Evolutionary conservation across 1,140 invertebrate species (phyloP).

Genomic region (Neelides sp.): DNA sequence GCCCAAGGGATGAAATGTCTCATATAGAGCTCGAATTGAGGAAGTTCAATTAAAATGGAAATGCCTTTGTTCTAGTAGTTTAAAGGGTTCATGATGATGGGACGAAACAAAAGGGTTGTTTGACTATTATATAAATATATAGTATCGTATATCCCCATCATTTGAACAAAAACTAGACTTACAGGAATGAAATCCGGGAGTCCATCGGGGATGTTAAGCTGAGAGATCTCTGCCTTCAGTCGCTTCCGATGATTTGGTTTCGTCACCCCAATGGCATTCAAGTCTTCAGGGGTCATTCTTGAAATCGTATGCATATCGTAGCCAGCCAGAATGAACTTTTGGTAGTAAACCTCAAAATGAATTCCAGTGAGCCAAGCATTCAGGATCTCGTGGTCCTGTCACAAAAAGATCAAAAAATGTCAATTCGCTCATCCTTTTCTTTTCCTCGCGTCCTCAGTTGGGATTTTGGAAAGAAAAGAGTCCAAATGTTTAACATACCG

Average conservation of each 20-base stretch:
- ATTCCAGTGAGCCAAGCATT: slow-evolving; percentile 85
- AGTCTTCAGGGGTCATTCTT: slow-evolving; percentile 90
- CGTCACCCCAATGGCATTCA: slow-evolving; percentile 59
- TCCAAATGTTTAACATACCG: slow-evolving; percentile 36
- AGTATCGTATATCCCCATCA: no score
- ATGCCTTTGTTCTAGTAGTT: no score
- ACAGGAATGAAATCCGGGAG: slow-evolving; percentile 83
- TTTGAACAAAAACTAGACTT: no score
- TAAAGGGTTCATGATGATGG: no score
- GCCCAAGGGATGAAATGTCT: no score
- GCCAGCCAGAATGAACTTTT: slow-evolving; percentile 82
- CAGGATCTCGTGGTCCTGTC: slow-evolving; percentile 69
- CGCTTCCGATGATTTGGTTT: slow-evolving; percentile 93
- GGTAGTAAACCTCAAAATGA: slow-evolving; percentile 90
- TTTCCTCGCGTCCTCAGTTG: no score
- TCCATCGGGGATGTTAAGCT: slow-evolving; percentile 84
- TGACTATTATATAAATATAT: no score
- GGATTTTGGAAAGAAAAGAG: neutral
- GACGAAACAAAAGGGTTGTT: no score
- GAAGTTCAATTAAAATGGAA: no score
- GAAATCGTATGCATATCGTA: slow-evolving; percentile 96
- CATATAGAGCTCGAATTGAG: no score
- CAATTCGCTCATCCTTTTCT: no score
- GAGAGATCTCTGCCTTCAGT: slow-evolving; percentile 89
- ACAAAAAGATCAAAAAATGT: slow-evolving; percentile 35